Evolutionary conservation across 2,113 vertebrate genomes (phyloP).

Genomic region (Oreamnos americanus): DNA sequence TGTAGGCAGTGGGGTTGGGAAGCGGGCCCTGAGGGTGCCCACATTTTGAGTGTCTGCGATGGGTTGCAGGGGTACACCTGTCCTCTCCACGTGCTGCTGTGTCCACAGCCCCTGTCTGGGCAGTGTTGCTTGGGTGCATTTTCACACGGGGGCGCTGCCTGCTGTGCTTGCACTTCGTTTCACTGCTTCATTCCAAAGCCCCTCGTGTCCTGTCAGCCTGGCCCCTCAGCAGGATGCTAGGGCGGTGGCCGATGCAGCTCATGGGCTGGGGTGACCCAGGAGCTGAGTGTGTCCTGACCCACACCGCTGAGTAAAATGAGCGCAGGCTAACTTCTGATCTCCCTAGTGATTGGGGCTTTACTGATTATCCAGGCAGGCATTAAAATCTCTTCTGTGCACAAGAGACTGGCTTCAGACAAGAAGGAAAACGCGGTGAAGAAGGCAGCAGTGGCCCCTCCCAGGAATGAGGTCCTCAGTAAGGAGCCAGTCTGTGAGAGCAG

Average conservation of each 20-base stretch:
- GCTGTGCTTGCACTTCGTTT: neutral
- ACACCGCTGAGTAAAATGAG: neutral
- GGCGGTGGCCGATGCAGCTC: accelerated
- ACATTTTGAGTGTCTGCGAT: neutral
- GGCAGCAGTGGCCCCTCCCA: slow-evolving; percentile 50
- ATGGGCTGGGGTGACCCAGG: accelerated
- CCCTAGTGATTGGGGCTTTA: slow-evolving; percentile 55
- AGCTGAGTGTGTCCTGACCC: neutral
- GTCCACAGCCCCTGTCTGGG: no score
- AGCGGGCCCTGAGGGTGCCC: neutral
- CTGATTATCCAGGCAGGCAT: slow-evolving; percentile 72
- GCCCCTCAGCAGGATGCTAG: neutral
- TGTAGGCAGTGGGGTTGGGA: neutral
- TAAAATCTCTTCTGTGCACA: slow-evolving; percentile 80
- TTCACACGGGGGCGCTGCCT: neutral
- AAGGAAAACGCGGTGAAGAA: slow-evolving; percentile 78
- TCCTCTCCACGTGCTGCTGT: neutral
- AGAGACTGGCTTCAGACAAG: slow-evolving; percentile 80
- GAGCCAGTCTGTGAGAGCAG: slow-evolving; percentile 82
- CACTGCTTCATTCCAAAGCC: neutral
- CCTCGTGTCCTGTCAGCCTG: neutral
- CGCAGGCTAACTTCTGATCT: neutral
- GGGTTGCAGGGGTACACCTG: neutral
- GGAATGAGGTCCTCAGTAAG: slow-evolving; percentile 73
- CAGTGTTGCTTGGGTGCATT: no score